Conservation (phyloP, 1,140 invertebrate genomes). For the Philotrypesis tridentata region DNA sequence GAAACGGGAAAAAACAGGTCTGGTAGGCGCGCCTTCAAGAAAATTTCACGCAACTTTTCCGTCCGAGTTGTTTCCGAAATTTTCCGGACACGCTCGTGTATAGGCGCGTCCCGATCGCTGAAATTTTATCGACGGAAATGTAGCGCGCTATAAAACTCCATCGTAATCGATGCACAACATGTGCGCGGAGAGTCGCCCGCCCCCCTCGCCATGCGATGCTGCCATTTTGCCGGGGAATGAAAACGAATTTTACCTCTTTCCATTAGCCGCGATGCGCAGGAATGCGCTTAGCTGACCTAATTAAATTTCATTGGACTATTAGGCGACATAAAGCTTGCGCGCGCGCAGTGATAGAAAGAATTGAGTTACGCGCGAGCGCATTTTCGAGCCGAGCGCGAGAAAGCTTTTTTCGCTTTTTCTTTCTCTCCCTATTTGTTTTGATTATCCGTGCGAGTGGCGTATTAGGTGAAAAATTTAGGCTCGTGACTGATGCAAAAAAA, state of each 20-base stretch:
- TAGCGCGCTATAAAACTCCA: slow-evolving; percentile 26
- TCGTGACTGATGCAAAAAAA: too few species aligned
- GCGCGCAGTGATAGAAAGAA: neutral
- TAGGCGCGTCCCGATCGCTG: too few species aligned
- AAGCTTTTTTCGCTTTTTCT: neutral
- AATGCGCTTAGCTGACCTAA: slow-evolving; percentile 35
- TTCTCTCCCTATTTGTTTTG: too few species aligned
- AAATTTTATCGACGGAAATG: slow-evolving; percentile 39
- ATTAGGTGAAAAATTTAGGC: too few species aligned
- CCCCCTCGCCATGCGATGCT: neutral
- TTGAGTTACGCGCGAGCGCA: neutral
- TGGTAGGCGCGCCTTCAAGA: too few species aligned
- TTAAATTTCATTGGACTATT: slow-evolving; percentile 35
- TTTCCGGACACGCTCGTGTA: too few species aligned
- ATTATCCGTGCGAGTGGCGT: too few species aligned
- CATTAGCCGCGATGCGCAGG: neutral
- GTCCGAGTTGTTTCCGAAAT: too few species aligned
- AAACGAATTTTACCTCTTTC: slow-evolving; percentile 28
- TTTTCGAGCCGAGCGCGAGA: neutral
- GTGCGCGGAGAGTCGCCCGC: neutral
- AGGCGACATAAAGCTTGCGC: slow-evolving; percentile 8
- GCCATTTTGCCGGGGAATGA: neutral
- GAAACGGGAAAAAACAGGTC: too few species aligned
- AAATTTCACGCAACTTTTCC: too few species aligned
- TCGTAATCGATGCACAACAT: slow-evolving; percentile 29